Evolutionary conservation across 2,113 vertebrate species (phyloP).

Genomic region (Spermophilus dauricus): DNA sequence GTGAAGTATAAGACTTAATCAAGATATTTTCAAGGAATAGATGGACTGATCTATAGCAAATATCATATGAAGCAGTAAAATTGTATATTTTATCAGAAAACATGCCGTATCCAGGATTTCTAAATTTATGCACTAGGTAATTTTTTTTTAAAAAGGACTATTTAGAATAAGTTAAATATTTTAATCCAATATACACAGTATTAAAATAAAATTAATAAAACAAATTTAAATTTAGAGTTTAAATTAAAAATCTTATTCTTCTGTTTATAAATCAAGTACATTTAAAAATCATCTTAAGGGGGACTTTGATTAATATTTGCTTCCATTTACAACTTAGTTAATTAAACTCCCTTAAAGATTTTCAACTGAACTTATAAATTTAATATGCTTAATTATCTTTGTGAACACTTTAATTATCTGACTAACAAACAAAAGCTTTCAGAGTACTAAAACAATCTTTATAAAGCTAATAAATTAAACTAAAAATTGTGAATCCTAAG

Average conservation of each 20-base stretch:
- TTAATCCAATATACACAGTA: background rate
- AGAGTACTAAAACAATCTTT: constrained; percentile 18
- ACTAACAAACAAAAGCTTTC: constrained; percentile 61
- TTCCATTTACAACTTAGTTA: constrained; percentile 68
- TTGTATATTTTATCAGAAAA: background rate
- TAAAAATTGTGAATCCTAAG: constrained; percentile 6
- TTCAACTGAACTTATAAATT: constrained; percentile 65
- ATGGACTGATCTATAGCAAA: background rate
- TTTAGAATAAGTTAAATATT: background rate
- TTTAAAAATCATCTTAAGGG: constrained; percentile 30
- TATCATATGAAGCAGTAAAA: background rate
- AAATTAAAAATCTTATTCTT: constrained; percentile 23
- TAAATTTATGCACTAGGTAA: background rate
- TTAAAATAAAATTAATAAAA: background rate
- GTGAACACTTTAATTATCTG: constrained; percentile 72
- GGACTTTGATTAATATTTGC: constrained; percentile 57
- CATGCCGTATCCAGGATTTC: background rate
- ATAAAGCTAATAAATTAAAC: constrained; percentile 62
- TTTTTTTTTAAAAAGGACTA: background rate
- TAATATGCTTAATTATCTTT: constrained; percentile 69
- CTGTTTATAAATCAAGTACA: constrained; percentile 26
- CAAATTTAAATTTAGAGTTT: background rate
- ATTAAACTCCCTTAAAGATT: constrained; percentile 72
- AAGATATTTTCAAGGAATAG: background rate
- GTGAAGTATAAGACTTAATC: background rate